These are phyloP conservation scores for Odobenus rosmarus DNA, from an alignment of 2,113 vertebrate species.

Conservation along the genomic window DNA sequence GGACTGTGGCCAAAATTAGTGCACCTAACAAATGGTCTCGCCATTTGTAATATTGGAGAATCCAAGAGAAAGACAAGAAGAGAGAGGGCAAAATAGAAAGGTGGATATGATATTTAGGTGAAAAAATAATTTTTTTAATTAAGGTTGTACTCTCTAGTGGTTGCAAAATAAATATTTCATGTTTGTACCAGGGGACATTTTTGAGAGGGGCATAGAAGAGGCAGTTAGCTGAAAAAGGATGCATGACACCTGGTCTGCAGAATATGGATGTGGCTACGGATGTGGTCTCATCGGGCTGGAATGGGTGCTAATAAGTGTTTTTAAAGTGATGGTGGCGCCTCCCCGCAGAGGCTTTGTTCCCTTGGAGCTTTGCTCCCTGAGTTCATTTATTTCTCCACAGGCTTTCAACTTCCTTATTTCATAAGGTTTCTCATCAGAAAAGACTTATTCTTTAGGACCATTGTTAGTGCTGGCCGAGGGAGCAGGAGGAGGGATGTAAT, in stretches of 20 bases:
- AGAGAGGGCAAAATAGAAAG: background rate
- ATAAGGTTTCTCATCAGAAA: background rate
- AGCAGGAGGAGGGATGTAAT: background rate
- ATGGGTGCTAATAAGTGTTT: slow-evolving; percentile 35
- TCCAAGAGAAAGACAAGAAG: background rate
- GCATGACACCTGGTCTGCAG: background rate
- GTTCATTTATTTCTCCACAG: slow-evolving; percentile 37
- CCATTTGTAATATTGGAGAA: background rate
- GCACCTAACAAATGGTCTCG: background rate
- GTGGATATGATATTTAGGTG: background rate
- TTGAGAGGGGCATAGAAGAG: background rate
- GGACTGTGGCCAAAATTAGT: background rate
- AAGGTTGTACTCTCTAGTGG: background rate
- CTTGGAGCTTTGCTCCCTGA: background rate
- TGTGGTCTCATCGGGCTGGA: background rate
- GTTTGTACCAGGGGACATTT: background rate
- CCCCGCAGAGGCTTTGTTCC: background rate
- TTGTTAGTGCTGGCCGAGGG: background rate
- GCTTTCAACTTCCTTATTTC: background rate
- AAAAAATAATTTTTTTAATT: background rate
- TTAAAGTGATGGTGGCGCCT: background rate
- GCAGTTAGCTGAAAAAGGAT: background rate
- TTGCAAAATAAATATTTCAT: background rate
- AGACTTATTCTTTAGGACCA: background rate
- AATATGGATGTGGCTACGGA: background rate